Percentiles rank a stretch among this genome's conserved stretches.
These are phyloP conservation scores for Drosophila tripunctata DNA, from an alignment of 2,888 invertebrate species.

Conservation along the genomic window DNA sequence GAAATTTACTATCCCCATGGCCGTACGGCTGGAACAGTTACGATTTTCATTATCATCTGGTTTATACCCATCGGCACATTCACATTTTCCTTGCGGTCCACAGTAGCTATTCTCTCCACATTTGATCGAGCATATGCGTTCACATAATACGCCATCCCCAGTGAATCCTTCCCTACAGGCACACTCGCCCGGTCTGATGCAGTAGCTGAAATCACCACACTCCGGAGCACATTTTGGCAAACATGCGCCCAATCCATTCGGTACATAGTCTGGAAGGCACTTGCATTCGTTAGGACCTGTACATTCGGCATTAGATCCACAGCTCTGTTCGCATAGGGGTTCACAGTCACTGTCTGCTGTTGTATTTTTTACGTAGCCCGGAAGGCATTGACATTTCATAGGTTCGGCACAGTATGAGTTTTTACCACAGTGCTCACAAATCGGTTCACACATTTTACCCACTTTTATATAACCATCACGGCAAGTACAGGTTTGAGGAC, in stretches of 20 bases:
- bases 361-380: too few species aligned
- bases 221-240: slow-evolving; percentile 25
- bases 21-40: slow-evolving; percentile 13
- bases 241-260: neutral
- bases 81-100: slow-evolving; percentile 21
- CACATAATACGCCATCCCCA: slow-evolving; percentile 16
- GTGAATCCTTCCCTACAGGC: slow-evolving; percentile 18
- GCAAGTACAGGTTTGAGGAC: slow-evolving; percentile 13
- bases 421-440: slow-evolving; percentile 39
- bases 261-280: slow-evolving; percentile 15
- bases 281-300: neutral
- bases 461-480: neutral
- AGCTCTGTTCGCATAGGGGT: neutral
- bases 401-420: slow-evolving; percentile 78
- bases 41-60: neutral
- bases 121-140: slow-evolving; percentile 28
- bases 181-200: slow-evolving; percentile 20
- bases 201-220: slow-evolving; percentile 28
- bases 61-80: slow-evolving; percentile 15
- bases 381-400: slow-evolving; percentile 62
- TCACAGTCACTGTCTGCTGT: slow-evolving; percentile 11
- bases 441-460: slow-evolving; percentile 3
- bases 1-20: neutral
- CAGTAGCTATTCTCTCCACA: slow-evolving; percentile 47
- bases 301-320: slow-evolving; percentile 14